Percentiles rank a stretch among this genome's conserved stretches.
phyloP scores from a whole-genome alignment of 2,888 invertebrate species.

The Tineola bisselliella region DNA sequence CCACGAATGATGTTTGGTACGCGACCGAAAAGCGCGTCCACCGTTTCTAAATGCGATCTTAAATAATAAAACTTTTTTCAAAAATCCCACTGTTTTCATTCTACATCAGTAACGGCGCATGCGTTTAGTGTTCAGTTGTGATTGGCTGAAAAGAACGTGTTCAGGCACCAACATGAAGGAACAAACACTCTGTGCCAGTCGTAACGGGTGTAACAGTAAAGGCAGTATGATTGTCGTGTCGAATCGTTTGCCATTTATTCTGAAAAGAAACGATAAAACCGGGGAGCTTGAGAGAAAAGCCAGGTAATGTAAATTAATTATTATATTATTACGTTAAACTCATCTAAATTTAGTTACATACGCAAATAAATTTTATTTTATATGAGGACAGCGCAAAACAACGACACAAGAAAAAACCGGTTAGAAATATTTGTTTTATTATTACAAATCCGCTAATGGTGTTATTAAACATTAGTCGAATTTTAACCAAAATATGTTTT shows the following conservation, averaged over 20 bases:
- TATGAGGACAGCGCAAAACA: too few relatives aligned
- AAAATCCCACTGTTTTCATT: constrained; percentile 1
- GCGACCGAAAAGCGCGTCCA: constrained; percentile 23
- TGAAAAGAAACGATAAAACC: constrained; percentile 77
- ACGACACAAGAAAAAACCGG: not conserved
- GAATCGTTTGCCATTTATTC: constrained; percentile 88
- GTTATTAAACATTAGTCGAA: not conserved
- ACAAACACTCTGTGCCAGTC: constrained; percentile 32
- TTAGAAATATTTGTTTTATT: not conserved
- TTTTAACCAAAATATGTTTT: not conserved
- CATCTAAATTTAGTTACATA: too few relatives aligned
- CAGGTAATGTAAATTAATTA: constrained; percentile 68
- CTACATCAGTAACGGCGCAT: constrained; percentile 37
- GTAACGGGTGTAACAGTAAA: constrained; percentile 63
- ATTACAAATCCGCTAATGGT: not conserved
- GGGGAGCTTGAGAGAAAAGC: constrained; percentile 81
- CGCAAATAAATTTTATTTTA: too few relatives aligned
- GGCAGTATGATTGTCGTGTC: constrained; percentile 91
- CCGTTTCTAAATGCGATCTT: not conserved
- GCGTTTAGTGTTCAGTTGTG: constrained; percentile 43
- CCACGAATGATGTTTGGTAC: constrained; percentile 42
- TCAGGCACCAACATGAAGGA: constrained; percentile 46
- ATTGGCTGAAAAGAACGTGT: constrained; percentile 45
- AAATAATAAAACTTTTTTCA: not conserved
- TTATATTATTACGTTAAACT: not conserved